Base-by-base conservation (phyloP, 2,113 vertebrate species). In the Ptychochromis oligacanthus region DNA sequence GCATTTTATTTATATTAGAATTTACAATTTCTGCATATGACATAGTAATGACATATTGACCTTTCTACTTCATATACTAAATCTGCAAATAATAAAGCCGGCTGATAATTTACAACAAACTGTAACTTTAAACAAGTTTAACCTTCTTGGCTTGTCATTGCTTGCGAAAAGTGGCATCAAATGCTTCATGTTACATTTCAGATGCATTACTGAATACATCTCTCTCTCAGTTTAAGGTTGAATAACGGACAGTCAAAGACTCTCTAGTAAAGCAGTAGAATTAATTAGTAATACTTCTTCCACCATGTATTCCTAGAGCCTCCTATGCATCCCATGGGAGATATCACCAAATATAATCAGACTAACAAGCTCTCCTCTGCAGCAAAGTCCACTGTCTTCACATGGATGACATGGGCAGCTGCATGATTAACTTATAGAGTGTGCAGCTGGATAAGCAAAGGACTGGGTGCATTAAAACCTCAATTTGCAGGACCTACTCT, bases 291-390 rank as follows among this genome's bases (percentile, higher is more conserved):
- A 59, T n/a, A 6, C 12, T 64, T 79, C 24, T 57, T 75, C 40
- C 22, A 75, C 7, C 43, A 20, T n/a, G 49, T 61, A 75, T 34
- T 70, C 11, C 74, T 49, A 15, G 18, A 55, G 64, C 11, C 59
- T 22, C 26, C 57, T 64, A 1, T 24, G 12, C 77, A 64, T 87
- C 34, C 14, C 58, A 82, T 61, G 58, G 40, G 61, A 74, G 52
- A 67, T 70, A 38, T 75, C 75, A 83, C 60, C 40, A 81, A 87
- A 93, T 88, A 57, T 88, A 91, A 94, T 93, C 91, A 89, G 80
- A 80, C 78, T 91, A 92, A 93, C 87, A 85, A 91, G 86, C 75
- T 57, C 31, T 49, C 75, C 46, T 82, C 70, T 24, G 81, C 75
- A 70, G 80, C 84, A 82, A 18, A 77, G 81, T 78, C 79, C 80